Base-by-base conservation (phyloP, 2,888 invertebrate species). In the Fissipunctia ypsillon region DNA sequence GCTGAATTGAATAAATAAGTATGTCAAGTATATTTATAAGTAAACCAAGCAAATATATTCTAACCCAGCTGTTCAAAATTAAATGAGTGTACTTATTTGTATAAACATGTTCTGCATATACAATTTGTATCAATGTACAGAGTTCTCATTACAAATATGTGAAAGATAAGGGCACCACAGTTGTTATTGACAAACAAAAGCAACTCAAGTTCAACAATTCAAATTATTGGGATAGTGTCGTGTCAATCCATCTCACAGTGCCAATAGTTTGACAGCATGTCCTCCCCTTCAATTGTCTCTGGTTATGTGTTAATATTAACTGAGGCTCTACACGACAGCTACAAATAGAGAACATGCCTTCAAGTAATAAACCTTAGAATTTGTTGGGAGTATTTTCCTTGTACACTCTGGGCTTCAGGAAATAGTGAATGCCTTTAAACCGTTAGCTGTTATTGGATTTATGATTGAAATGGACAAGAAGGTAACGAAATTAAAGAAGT, bases 181-280 rank as follows among this genome's bases (percentile, higher is more conserved):
- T 45, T 31, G 48, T 50, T 12, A 76, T 16, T 54, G 19, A 73
- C 41, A 73, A 68, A 73, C 64, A 73, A 76, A 65, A 56, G 50
- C 22, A 41, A 57, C 65, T 71, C 54, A n/a, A 59, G 54, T 65
- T 59, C 45, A 61, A 67, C 67, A 59, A 79, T 84, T 79, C 48
- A 79, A 83, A 84, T 74, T 54, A 67, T 63, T 61, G 59, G 38
- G 73, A 66, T 66, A 68, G 54, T 28, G 60, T 74, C 73, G 54
- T 80, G 81, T 81, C 76, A 69, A 76, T 75, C 69, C 31, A 70
- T 84, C 84, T 75, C n/a, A 61, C 35, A 45, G 65, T 50, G 64
- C 65, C 69, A 78, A 76, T 78, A 61, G 69, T 52, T 16, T 84
- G 84, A 81, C 84, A 81, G 76, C 56, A 3, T 64, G 84, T 84